Conservation (phyloP, 2,113 vertebrate genomes). For the Bufo gargarizans region DNA sequence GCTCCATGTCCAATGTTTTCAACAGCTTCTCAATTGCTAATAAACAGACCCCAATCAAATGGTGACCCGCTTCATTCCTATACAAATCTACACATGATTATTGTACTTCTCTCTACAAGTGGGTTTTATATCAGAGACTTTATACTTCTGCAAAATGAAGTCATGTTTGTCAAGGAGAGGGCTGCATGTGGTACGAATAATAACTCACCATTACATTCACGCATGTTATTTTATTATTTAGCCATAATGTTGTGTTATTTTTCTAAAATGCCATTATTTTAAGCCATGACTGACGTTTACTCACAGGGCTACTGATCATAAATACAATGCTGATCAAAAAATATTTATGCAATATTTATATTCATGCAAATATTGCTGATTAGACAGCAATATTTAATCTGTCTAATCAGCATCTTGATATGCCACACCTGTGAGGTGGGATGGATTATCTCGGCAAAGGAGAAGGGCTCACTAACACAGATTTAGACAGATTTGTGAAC, state of each 20-base stretch:
- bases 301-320: no score
- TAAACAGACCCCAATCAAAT: constrained; percentile 5
- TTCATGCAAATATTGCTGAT: no score
- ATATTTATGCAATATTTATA: no score
- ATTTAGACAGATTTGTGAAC: no score
- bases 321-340: no score
- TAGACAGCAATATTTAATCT: no score
- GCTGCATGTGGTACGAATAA: not conserved
- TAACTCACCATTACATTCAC: not conserved
- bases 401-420: no score
- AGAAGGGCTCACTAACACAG: no score
- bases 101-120: not conserved
- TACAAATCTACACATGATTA: not conserved
- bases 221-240: not conserved
- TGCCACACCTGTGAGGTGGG: no score
- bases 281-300: not conserved
- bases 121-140: not conserved
- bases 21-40: constrained; percentile 21
- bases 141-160: not conserved
- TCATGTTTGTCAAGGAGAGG: not conserved
- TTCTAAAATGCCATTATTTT: not conserved
- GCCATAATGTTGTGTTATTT: not conserved
- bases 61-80: not conserved
- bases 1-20: constrained; percentile 12
- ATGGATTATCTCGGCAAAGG: no score